Base-by-base conservation (phyloP, 2,888 invertebrate genomes). In the Agriopis marginaria region DNA sequence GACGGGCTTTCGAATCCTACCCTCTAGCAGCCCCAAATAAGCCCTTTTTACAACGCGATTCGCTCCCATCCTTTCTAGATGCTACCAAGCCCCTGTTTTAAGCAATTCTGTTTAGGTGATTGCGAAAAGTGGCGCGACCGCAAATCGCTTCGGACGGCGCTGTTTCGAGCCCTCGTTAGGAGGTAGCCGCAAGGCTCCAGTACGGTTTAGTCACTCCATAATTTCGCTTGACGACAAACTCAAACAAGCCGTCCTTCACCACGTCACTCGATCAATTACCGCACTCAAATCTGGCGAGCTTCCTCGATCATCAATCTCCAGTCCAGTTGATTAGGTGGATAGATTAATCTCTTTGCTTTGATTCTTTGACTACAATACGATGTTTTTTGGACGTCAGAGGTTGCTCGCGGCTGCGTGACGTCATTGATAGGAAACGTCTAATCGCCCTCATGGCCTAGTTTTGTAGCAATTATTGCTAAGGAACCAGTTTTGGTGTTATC, bases 321-420 rank as follows among this genome's bases (percentile, higher is more conserved):
- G 58, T 14, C 44, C 49, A 51, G 14, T 23, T 69, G 62, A 70
- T 70, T 66, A 66, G 58, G 55, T 55, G 55, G 61, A 56, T 56
- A 63, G 65, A 70, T 70, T 70, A 58, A 62, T 70, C 62, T 70
- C 61, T 61, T 56, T n/a, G 50, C 53, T 53, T 68, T 54, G 60
- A 60, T 68, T 63, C 53, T 50, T 42, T 7, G 47, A 60, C 40
- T 56, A 66, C 55, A 62, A 66, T 62, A 50, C 12, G 14, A 66
- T 56, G 66, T 62, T 50, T 61, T 66, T 62, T n/a, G 42, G 39
- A 54, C 44, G 51, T 10, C 50, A 12, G 53, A 47, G 9, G 12
- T 45, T 44, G 58, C 39, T n/a, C 12, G 32, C 32, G 54, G 45
- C 14, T 7, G 14, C 55, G 55, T 56, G 17, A 56, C 55, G 42